phyloP scores from a whole-genome alignment of 2,797 vertebrate species.

The Lepilemur ruficaudatus region DNA sequence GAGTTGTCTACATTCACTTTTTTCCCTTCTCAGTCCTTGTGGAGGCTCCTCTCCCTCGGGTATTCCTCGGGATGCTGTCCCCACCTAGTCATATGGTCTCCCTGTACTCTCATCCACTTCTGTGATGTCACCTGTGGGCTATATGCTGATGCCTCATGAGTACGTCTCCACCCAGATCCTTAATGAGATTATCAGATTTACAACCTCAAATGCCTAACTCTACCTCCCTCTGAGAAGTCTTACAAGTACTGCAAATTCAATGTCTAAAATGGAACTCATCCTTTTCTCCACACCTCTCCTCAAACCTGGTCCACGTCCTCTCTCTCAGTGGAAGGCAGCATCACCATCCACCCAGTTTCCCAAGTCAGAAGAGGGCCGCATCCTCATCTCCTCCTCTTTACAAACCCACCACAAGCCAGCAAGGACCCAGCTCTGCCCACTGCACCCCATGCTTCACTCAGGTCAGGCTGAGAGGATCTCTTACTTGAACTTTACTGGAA shows the following conservation, averaged over 20 bases:
- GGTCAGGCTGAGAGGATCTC: neutral
- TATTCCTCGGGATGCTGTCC: neutral
- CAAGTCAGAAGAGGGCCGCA: neutral
- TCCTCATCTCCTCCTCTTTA: neutral
- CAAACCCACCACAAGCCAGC: neutral
- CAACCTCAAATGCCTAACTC: neutral
- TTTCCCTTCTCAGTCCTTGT: neutral
- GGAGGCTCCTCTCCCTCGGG: neutral
- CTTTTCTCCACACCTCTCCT: neutral
- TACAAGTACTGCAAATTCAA: constrained; percentile 1
- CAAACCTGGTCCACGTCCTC: neutral
- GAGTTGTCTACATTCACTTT: neutral
- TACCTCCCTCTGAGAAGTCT: neutral
- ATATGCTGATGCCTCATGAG: neutral
- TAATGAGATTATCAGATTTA: constrained; percentile 9
- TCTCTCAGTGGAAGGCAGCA: neutral
- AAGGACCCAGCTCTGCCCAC: neutral
- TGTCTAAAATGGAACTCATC: neutral
- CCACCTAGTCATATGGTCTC: neutral
- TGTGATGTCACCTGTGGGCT: neutral
- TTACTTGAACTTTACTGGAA: constrained; percentile 9
- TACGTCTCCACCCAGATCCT: neutral
- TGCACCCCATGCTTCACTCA: neutral
- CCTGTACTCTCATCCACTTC: neutral
- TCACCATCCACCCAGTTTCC: neutral